Base-by-base conservation (phyloP, 2,797 vertebrate species). In the Selene dorsalis region DNA sequence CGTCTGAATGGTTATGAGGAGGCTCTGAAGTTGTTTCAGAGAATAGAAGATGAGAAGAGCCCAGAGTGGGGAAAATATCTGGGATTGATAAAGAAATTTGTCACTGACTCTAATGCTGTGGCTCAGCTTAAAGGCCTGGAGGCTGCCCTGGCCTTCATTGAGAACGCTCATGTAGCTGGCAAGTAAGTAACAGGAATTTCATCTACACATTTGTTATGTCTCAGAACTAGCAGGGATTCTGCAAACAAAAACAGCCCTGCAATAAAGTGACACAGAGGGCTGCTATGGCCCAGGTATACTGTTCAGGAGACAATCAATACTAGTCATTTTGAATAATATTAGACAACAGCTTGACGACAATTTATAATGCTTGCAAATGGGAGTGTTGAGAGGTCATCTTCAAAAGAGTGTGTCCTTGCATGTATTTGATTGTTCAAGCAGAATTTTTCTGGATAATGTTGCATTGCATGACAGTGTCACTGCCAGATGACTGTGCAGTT, bases 101-200 rank as follows among this genome's bases (percentile, higher is more conserved):
- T 99, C 75, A 99, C 96, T 0, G 98, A 99, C 45, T 98, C 97
- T 7, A 99, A 99, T 85, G 98, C 97, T 0, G 96, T 99, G 74
- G 97, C 97, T 92, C 98, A 99, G 65, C 93, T 99, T 57, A 99
- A 99, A 94, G 98, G 98, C 84, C 92, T 99, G 84, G 98, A 99
- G 93, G 97, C 97, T 48, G 97, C 96, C 0, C 93, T 98, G 47
- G 95, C 93, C 66, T 99, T 96, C 72, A 78, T 98, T 47, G 95
- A 97, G 91, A 98, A 96, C 81, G 97, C 98, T 30, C 96, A 99
- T 10, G 95, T 97, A 38, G 97, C 98, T 87, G 95, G 95, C 78
- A 99, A 96, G 98, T 99, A 94, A 96, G 97, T 95, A 26, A 61
- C 16, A 35, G 24, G 28, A 39, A 56, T 52, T 45, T 69, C 2